Conservation (phyloP, 2,888 invertebrate genomes). For the Isoperla grammatica region DNA sequence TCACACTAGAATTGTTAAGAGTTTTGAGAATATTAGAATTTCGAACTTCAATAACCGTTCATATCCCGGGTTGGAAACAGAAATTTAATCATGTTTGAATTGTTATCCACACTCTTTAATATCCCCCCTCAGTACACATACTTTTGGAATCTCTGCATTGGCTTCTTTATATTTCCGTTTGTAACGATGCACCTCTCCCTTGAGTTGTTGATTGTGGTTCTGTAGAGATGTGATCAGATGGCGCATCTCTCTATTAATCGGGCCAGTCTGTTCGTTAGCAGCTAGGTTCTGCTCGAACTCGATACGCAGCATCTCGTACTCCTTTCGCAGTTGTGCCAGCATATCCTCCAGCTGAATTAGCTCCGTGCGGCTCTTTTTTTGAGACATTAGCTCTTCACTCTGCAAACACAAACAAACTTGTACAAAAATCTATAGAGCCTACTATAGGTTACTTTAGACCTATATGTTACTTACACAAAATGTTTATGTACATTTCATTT, state of each 20-base stretch:
- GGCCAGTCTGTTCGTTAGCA: slow-evolving; percentile 97
- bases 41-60: too few species aligned
- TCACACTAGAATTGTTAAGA: too few species aligned
- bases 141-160: slow-evolving; percentile 74
- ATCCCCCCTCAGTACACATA: too few species aligned
- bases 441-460: too few species aligned
- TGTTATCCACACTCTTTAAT: too few species aligned
- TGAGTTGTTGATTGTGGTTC: slow-evolving; percentile 94
- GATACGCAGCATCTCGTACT: slow-evolving; percentile 95
- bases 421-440: too few species aligned
- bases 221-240: slow-evolving; percentile 94
- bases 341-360: slow-evolving; percentile 95
- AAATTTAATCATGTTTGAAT: too few species aligned
- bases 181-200: slow-evolving; percentile 90
- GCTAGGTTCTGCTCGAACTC: slow-evolving; percentile 98
- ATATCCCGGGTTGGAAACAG: too few species aligned
- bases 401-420: slow-evolving; percentile 41
- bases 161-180: slow-evolving; percentile 88
- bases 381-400: slow-evolving; percentile 91
- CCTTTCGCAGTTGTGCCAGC: slow-evolving; percentile 86
- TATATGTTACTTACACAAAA: too few species aligned
- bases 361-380: slow-evolving; percentile 92
- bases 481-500: too few species aligned
- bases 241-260: slow-evolving; percentile 96
- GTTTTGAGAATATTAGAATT: too few species aligned